Base-by-base conservation (phyloP, 2,797 vertebrate species). In the Heliangelus exortis region DNA sequence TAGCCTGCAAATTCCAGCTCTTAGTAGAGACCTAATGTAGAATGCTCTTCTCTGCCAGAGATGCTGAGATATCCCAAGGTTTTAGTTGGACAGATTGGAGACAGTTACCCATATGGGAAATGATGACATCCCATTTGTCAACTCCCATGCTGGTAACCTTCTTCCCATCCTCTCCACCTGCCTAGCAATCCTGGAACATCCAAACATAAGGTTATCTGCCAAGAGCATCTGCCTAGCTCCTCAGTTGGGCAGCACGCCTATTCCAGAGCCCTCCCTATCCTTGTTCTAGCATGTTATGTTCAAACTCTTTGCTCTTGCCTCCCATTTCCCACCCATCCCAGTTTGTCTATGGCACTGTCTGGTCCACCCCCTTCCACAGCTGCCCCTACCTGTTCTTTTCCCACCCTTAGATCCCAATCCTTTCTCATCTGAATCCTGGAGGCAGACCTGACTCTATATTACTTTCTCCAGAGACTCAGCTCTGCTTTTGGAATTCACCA, bases 111-210 rank as follows among this genome's bases (percentile, higher is more conserved):
- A 95, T 96, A 95, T 89, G 94, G 93, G 93, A 77, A 83, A 94
- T 36, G 36, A 87, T 93, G 93, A 94, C 94, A 96, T 71, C 53
- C 90, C 90, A 95, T 96, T 96, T 92, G 86, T 96, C 94, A 96
- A 8, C 45, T 87, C 81, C 86, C 68, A 58, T 68, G 74, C 72
- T 68, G 74, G 59, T 94, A 92, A 90, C 77, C 77, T 83, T 72
- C 80, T 53, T 93, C 65, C 67, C 81, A 92, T 87, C 81, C 86
- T 88, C 78, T 90, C 90, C 95, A 95, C 93, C 94, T 96, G 94
- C 63, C 90, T 33, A 67, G 78, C 71, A 80, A 39, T 67, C 69
- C 65, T 29, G 3, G 29, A 89, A 79, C 71, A 68, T 94, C 59
- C 71, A 80, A 85, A 80, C 68, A 80, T 22, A 77, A 82, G 57